Evolutionary conservation across 2,888 invertebrate genomes (phyloP), one percentile per base, ranked within the genome.

Genomic region (Polydrusus pterygomalis): DNA sequence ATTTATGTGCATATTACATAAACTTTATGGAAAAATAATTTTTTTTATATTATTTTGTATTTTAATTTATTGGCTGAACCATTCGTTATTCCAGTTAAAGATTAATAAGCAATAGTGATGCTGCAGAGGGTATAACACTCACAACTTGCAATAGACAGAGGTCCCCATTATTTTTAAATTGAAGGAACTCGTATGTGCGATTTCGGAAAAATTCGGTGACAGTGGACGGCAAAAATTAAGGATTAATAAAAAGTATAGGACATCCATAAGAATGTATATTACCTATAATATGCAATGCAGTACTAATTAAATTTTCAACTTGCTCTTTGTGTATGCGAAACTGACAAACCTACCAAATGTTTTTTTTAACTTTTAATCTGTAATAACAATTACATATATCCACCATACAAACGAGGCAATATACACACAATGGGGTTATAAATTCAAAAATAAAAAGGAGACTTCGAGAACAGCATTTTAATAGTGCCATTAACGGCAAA

Each of bases 371-470:
- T 20, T 20, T 20, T 51, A 51, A 20, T 20, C 18, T 51, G 25
- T 30, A 43, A 63, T 63, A 63, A 63, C 43, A 63, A 63, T 63
- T 47, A 63, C 63, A 25, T 30, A 25, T 25, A 25, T 25, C 25
- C 25, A 25, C 62, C 40, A 40, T 62, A 17, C 43, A 7, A 51
- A 51, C 51, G 20, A 51, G 51, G 51, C 51, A 51, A 51, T 56
- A 34, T 30, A 18, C 45, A 63, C 25, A 63, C 63, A 63, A 63
- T 63, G 47, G 63, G 13, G 18, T 15, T n/a, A 63, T 63, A 63
- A 63, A 63, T 63, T 47, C 15, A 9, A 63, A 30, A 45, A 63
- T 63, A 47, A 63, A 63, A 63, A 15, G 63, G 9, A 45, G 25
- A 43, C 63, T n/a, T 47, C 45, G 20, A 63, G 47, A 63, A 63